A percentile compares a stretch with the other conserved stretches of the same genome.
These are phyloP conservation scores for Falco biarmicus DNA, from an alignment of 2,797 vertebrate genomes.

Conservation along the genomic window DNA sequence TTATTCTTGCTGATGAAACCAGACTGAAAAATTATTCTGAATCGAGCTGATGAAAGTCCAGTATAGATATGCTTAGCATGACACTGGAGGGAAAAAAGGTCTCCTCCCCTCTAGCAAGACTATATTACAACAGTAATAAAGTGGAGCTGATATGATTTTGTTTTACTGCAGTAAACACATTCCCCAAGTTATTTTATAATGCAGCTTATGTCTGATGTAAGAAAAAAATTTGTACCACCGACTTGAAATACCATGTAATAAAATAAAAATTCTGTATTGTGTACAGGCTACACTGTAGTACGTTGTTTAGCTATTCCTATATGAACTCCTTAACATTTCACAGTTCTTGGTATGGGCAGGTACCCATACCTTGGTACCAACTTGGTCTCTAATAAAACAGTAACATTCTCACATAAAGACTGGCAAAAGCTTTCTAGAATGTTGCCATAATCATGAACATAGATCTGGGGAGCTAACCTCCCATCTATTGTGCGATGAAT, in stretches of 20 bases:
- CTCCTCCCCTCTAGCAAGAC: neutral
- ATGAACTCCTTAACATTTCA: neutral
- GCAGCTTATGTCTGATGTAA: neutral
- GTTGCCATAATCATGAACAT: neutral
- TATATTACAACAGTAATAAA: neutral
- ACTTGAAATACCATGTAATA: neutral
- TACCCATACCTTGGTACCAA: neutral
- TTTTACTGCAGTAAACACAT: neutral
- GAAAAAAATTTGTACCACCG: neutral
- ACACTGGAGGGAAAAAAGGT: neutral
- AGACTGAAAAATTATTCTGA: neutral
- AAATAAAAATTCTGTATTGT: neutral
- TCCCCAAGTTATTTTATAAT: neutral
- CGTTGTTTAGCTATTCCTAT: neutral
- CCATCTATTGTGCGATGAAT: neutral
- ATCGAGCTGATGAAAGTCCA: neutral
- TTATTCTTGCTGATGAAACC: conserved; percentile 9
- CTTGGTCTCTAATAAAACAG: neutral
- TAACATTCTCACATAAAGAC: neutral
- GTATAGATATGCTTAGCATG: neutral
- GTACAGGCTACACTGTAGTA: neutral
- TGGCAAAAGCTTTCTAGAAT: neutral
- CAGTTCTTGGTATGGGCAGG: neutral
- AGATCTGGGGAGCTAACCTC: neutral
- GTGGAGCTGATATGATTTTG: neutral